Evolutionary conservation across 1,140 invertebrate species (phyloP).

Genomic region (Drosophila santomea): DNA sequence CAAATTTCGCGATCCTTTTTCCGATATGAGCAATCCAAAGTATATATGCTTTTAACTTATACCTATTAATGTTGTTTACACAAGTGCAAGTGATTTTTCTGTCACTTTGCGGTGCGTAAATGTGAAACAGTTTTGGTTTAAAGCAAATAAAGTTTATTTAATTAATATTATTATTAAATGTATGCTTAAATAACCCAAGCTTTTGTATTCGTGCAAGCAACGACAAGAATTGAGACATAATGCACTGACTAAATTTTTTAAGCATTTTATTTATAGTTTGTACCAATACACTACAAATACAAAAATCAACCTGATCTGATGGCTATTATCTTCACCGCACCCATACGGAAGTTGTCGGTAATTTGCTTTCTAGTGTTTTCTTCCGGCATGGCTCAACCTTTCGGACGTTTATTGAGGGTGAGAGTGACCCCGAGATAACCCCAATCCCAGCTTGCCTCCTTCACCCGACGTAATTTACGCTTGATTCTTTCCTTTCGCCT

Average conservation of each 20-base stretch:
- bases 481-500: constrained; percentile 65
- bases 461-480: constrained; percentile 28
- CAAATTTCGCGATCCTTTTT: no score
- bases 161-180: no score
- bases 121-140: no score
- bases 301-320: neutral
- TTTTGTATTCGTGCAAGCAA: no score
- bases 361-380: constrained; percentile 68
- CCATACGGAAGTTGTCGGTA: constrained; percentile 54
- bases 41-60: neutral
- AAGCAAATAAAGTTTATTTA: no score
- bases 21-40: no score
- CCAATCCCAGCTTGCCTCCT: constrained; percentile 28
- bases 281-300: neutral
- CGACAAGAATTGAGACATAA: no score
- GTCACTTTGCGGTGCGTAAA: no score
- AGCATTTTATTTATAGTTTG: no score
- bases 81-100: neutral
- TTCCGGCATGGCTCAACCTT: constrained; percentile 62
- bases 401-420: constrained; percentile 36
- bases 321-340: constrained; percentile 1
- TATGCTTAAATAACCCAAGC: no score
- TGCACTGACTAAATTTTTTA: no score
- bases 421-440: constrained; percentile 33
- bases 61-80: neutral